These are phyloP conservation scores for Schlechtendalia chinensis DNA, from an alignment of 1,140 invertebrate species.

Conservation along the genomic window DNA sequence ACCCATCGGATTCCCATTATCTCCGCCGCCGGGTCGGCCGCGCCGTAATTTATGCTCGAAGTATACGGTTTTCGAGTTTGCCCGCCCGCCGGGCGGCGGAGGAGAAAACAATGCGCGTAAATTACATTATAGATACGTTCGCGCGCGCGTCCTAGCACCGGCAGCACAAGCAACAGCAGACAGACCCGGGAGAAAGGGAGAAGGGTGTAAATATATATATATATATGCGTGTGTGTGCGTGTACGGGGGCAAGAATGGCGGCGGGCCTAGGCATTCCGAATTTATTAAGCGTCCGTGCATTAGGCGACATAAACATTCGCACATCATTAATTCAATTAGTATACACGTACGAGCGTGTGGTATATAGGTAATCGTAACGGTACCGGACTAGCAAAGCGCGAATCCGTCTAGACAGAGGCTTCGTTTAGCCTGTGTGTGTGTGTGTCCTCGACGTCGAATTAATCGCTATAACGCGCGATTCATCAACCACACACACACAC, in stretches of 20 bases:
- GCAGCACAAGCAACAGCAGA: too few species aligned
- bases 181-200: background rate
- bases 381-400: too few species aligned
- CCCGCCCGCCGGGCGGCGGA: background rate
- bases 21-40: background rate
- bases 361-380: too few species aligned
- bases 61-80: background rate
- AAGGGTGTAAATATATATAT: background rate
- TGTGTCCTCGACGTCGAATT: too few species aligned
- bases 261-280: slow-evolving; percentile 23
- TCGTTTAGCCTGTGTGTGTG: too few species aligned
- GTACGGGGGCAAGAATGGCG: background rate
- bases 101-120: too few species aligned
- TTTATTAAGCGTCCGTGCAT: slow-evolving; percentile 34
- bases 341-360: background rate
- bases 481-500: too few species aligned
- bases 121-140: too few species aligned
- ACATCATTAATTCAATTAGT: slow-evolving; percentile 46
- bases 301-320: slow-evolving; percentile 25
- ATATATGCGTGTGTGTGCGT: background rate
- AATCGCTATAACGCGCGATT: too few species aligned
- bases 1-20: slow-evolving; percentile 40
- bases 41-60: background rate
- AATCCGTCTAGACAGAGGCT: too few species aligned
- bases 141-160: too few species aligned